These are phyloP conservation scores for Drosophila antonietae DNA, from an alignment of 2,888 invertebrate species.

Conservation along the genomic window DNA sequence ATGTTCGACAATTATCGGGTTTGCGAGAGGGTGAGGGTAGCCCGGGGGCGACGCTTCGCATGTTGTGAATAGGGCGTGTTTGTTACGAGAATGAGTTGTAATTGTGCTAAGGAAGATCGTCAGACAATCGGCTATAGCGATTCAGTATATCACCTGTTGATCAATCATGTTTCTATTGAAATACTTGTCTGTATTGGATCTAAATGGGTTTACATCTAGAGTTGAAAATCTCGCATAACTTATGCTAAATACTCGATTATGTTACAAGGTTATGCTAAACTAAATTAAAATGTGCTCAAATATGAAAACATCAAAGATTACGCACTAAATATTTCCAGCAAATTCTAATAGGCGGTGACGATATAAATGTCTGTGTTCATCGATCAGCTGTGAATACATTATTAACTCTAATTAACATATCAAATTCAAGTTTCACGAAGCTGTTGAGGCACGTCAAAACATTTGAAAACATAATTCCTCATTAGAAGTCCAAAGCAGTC, in stretches of 20 bases:
- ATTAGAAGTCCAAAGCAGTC: not conserved
- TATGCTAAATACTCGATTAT: not conserved
- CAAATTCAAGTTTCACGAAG: conserved; percentile 5
- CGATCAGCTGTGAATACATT: not conserved
- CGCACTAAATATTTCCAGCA: not conserved
- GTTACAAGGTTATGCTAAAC: not conserved
- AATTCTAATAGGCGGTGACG: not conserved
- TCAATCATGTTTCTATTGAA: not conserved
- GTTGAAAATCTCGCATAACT: not conserved
- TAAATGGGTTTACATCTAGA: not conserved
- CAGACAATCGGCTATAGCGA: not conserved
- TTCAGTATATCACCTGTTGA: not conserved
- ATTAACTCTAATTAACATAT: conserved; percentile 7
- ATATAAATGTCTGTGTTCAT: not conserved
- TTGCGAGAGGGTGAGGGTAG: conserved; percentile 6
- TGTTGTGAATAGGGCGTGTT: conserved; percentile 25
- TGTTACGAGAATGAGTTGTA: conserved; percentile 40
- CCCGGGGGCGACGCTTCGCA: not conserved
- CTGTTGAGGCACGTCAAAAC: not conserved
- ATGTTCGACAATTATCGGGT: conserved; percentile 35
- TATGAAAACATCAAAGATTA: not conserved
- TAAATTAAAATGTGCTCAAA: not conserved
- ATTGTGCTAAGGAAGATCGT: conserved; percentile 8
- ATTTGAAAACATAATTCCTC: not conserved
- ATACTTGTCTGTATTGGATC: no score